Evolutionary conservation across 2,113 vertebrate species (phyloP), one percentile per base, ranked within the genome.

Genomic region (Pachycephala philippinensis): DNA sequence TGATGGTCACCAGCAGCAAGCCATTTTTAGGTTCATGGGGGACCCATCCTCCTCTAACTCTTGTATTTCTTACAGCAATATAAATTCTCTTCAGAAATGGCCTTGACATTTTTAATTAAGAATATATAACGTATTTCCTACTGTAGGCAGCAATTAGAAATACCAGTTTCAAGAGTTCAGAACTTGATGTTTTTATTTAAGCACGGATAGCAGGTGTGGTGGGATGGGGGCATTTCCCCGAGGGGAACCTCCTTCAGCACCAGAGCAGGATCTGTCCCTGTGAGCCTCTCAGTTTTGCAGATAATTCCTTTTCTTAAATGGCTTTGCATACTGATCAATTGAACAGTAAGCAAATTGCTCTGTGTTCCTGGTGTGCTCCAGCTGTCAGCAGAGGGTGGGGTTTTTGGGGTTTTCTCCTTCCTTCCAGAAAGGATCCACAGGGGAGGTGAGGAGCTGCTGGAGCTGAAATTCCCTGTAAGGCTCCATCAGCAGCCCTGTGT

Each of bases 181-280:
- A 18, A 7, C 3, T 1, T 4, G 35, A 2, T 39, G 15, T 17
- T 15, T 53, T 28, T 23, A 2, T 50, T 20, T 16, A 12, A 1
- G 11, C 2, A 11, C 0, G 2, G 35, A 1, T 1, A 4, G 17
- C 7, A 4, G 3, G 4, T 4, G 45, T 1, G 7, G 44, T 3
- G 52, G 72, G n/a, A 1, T 2, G 31, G 74, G 10, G 30, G 20
- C 47, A 6, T 15, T 50, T 15, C 37, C 31, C 26, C 9, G 4
- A 5, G 14, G 3, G 4, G 23, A 31, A 5, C 13, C 31, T 4
- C 5, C 61, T 6, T 7, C 35, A 3, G 0, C 44, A 5, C 42
- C 6, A 0, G 13, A 3, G 28, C 56, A 53, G 65, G 28, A 5
- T 20, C 57, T 53, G 39, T 4, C 40, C 35, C 1, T 0, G 7